A percentile compares a stretch with the other conserved stretches of the same genome.
These are phyloP conservation scores for Cherax quadricarinatus DNA, from an alignment of 1,140 invertebrate species.

Conservation along the genomic window DNA sequence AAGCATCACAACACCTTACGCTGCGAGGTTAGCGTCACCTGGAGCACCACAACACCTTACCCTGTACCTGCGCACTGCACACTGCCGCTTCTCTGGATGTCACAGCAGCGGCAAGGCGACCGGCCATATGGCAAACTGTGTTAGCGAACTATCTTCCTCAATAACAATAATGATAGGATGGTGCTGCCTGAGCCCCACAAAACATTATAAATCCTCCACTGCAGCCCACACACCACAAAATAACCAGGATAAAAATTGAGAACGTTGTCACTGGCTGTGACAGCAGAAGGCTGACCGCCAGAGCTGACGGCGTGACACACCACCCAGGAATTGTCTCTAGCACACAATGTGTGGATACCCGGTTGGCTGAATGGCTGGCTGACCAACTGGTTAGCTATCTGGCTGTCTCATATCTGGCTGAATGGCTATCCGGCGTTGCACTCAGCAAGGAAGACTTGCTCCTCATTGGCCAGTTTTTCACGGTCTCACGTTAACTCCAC, in stretches of 20 bases:
- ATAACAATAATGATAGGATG: slow-evolving; percentile 14
- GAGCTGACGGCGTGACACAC: background rate
- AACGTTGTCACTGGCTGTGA: background rate
- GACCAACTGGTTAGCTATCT: too few species aligned
- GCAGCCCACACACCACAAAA: background rate
- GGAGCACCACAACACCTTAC: background rate
- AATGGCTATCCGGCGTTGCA: too few species aligned
- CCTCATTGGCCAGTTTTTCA: background rate
- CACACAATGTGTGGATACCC: background rate
- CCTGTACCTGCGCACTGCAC: background rate
- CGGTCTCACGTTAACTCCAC: background rate
- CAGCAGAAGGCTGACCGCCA: background rate
- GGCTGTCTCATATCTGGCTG: too few species aligned
- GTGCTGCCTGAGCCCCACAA: background rate
- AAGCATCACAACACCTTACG: background rate
- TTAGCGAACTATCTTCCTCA: background rate
- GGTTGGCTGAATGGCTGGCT: too few species aligned
- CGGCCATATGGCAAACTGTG: background rate
- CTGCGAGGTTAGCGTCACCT: background rate
- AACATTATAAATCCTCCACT: background rate
- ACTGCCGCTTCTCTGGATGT: too few species aligned
- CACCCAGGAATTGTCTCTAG: too few species aligned
- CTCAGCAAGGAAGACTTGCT: too few species aligned
- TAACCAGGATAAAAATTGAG: background rate
- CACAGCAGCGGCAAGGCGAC: too few species aligned